Base-by-base conservation (phyloP, 2,113 vertebrate genomes). In the Phalacrocorax carbo region DNA sequence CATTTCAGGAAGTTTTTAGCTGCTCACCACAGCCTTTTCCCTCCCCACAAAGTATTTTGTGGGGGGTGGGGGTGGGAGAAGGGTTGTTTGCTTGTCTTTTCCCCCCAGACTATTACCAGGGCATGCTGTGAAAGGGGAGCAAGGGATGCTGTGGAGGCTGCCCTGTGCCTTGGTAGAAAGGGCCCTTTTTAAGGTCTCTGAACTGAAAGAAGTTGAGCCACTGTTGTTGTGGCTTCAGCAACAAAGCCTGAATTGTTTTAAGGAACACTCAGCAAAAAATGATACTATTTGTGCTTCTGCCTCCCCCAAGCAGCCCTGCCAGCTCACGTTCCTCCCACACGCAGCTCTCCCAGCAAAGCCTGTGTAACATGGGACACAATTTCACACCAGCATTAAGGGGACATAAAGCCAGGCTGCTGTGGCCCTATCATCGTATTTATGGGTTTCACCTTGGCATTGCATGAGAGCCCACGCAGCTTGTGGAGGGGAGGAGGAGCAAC, bases 231-330 rank as follows among this genome's bases (percentile, higher is more conserved):
- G 92, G 70, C 92, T 85, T 49, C 84, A 9, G 29, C 78, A 57
- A 95, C 94, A 97, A 96, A 85, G 94, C 87, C 69, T 1, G 2
- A 17, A 80, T 96, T 96, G 96, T 97, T 94, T 77, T 7, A 69
- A 88, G 54, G 77, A 92, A 86, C 92, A 84, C 69, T 90, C 90
- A 94, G 77, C 29, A 80, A 72, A 76, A 90, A 40, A 22, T 14
- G 61, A 72, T 36, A 23, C 10, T 85, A 14, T 94, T 94, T 94
- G 86, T 94, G 86, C 76, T 52, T 25, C 27, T 82, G 82, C 61
- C 57, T 52, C 46, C 71, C 38, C 76, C 34, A 42, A 25, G 71
- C 81, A 65, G 48, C 94, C 75, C 17, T 0, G 7, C 23, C 70
- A 76, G 88, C 93, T 93, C 93, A 84, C 49, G 75, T 92, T 94